Base-by-base conservation (phyloP, 2,797 vertebrate species). In the Choloepus didactylus region DNA sequence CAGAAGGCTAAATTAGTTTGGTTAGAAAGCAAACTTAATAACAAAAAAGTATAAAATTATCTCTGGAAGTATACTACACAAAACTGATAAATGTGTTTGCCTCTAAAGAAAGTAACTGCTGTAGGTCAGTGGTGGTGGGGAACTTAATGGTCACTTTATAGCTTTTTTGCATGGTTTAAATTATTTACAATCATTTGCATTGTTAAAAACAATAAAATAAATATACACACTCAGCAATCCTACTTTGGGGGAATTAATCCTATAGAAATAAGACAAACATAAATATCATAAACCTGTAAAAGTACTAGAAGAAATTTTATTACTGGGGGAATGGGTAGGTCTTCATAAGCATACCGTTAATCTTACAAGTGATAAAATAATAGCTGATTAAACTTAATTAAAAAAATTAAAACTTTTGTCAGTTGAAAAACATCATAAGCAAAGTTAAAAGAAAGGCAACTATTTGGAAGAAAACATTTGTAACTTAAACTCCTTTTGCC, bases 121-220 rank as follows among this genome's bases (percentile, higher is more conserved):
- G n/a, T 54, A 35, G 41, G 49, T 54, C 9, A 15, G 15, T 14
- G 15, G 18, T 72, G 31, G 62, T 35, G 87, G 10, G 38, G 38
- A 94, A 87, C 31, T 89, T 89, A 80, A 79, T 82, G 82, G 56
- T 29, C 23, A 79, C 51, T 72, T 75, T 51, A 85, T 35, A 77
- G 73, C 27, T 35, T 77, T 77, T 93, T 83, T 54, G 35, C 56
- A 84, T 85, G 18, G n/a, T 56, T 95, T 87, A 87, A 87, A 76
- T 93, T 96, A 91, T 54, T 89, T 95, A 82, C 15, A n/a, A 87
- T 75, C 77, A 31, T 94, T 83, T 54, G 1, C 54, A 60, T 66
- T 88, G 54, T 38, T 88, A 27, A 82, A 18, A 91, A 66, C 59
- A 88, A 35, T 77, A 66, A 87, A 76, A 62, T 89, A 82, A 64